Conservation (phyloP, 2,888 invertebrate species). For the Aphrophora alni region DNA sequence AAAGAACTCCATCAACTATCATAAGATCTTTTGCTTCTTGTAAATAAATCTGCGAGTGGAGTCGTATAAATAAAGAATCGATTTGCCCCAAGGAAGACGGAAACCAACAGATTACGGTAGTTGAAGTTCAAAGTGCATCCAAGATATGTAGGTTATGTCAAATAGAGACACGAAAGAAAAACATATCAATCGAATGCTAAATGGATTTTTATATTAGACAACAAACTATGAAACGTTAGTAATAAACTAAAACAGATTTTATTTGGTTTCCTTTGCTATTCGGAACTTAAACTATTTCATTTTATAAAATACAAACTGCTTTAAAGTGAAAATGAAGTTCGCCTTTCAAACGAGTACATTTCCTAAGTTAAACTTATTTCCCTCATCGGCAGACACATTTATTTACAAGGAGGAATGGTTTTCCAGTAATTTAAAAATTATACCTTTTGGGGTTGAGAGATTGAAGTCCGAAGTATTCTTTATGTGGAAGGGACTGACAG, state of each 20-base stretch:
- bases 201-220: not conserved
- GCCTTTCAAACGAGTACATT: not conserved
- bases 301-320: not conserved
- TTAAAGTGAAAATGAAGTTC: not conserved
- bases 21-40: too few species aligned
- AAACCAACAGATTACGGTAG: not conserved
- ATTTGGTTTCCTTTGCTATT: not conserved
- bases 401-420: not conserved
- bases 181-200: not conserved
- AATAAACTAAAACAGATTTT: not conserved
- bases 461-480: conserved; percentile 6
- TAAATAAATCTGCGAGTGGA: too few species aligned
- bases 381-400: not conserved
- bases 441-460: conserved; percentile 9
- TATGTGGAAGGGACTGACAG: conserved; percentile 6
- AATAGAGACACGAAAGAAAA: not conserved
- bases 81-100: not conserved
- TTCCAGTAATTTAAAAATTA: conserved; percentile 7
- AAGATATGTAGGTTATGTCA: not conserved
- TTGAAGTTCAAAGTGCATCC: not conserved
- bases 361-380: not conserved
- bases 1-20: too few species aligned
- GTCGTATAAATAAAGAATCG: not conserved
- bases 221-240: not conserved
- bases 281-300: not conserved